Evolutionary conservation across 2,797 vertebrate genomes (phyloP).

Genomic region (Gephyroberyx darwinii): DNA sequence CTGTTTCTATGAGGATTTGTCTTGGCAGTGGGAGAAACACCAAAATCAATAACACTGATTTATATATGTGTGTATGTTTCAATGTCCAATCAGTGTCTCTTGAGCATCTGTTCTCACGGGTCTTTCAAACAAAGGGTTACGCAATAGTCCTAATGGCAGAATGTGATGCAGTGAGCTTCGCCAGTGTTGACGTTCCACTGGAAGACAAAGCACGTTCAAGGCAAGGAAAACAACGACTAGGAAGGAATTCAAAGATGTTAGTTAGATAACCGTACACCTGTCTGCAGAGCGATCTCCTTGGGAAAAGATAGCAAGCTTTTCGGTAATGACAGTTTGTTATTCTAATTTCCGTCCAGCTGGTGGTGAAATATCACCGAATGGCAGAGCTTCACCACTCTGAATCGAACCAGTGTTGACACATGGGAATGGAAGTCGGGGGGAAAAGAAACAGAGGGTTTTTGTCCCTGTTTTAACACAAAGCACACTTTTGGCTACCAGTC

Average conservation of each 20-base stretch:
- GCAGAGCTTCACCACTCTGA: background rate
- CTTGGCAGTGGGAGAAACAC: background rate
- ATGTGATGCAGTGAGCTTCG: background rate
- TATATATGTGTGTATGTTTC: background rate
- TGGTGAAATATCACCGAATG: background rate
- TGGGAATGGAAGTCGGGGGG: slow-evolving; percentile 40
- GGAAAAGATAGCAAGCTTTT: slow-evolving; percentile 33
- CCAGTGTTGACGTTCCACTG: slow-evolving; percentile 28
- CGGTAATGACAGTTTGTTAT: slow-evolving; percentile 51
- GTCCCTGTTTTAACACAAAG: slow-evolving; percentile 39
- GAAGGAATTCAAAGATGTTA: slow-evolving; percentile 35
- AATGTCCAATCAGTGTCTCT: background rate
- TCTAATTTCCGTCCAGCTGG: slow-evolving; percentile 22
- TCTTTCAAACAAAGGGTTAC: slow-evolving; percentile 11
- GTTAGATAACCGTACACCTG: slow-evolving; percentile 55
- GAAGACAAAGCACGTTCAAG: slow-evolving; percentile 29
- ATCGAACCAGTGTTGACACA: slow-evolving; percentile 11
- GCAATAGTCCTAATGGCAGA: slow-evolving; percentile 21
- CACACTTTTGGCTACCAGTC: slow-evolving; percentile 41
- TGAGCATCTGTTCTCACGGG: slow-evolving; percentile 43
- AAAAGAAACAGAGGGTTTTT: slow-evolving; percentile 1
- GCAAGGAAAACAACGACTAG: slow-evolving; percentile 36
- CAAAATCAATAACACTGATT: slow-evolving; percentile 19
- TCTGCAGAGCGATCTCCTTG: slow-evolving; percentile 22
- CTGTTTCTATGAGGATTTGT: slow-evolving; percentile 1